A percentile compares a stretch with the other conserved stretches of the same genome.
phyloP scores from a whole-genome alignment of 1,140 invertebrate genomes.

The Drosophila repletoides region DNA sequence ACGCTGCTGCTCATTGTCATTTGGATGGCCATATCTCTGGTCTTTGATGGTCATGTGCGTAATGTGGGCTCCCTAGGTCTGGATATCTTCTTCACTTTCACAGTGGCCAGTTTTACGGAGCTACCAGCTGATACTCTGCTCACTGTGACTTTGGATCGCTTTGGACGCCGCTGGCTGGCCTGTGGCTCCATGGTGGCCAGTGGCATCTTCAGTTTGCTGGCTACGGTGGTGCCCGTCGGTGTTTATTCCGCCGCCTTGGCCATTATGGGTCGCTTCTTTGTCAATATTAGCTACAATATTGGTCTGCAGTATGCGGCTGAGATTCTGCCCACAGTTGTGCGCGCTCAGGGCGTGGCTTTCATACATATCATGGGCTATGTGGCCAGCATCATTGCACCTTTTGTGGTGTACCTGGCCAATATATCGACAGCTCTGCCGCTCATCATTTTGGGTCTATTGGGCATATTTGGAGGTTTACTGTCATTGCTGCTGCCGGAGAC shows the following conservation, averaged over 20 bases:
- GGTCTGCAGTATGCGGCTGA: conserved; percentile 94
- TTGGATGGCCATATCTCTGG: conserved; percentile 93
- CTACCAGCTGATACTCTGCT: conserved; percentile 91
- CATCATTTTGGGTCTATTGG: conserved; percentile 89
- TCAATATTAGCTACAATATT: conserved; percentile 95
- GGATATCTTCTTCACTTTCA: conserved; percentile 92
- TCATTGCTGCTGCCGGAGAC: conserved; percentile 92
- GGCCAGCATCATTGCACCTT: conserved; percentile 91
- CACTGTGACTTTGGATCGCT: conserved; percentile 90
- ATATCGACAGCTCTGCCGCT: conserved; percentile 88
- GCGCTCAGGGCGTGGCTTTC: conserved; percentile 92
- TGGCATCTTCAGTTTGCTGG: conserved; percentile 91
- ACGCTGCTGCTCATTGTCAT: conserved; percentile 90
- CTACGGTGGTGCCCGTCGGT: conserved; percentile 87
- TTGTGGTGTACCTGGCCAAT: conserved; percentile 90
- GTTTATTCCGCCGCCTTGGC: conserved; percentile 88
- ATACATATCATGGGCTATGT: conserved; percentile 94
- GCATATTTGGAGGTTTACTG: conserved; percentile 88
- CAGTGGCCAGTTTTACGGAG: conserved; percentile 89
- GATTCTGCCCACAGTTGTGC: conserved; percentile 91
- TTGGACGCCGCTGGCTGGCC: conserved; percentile 92
- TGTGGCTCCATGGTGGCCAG: conserved; percentile 91
- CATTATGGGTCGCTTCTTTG: conserved; percentile 91
- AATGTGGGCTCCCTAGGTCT: conserved; percentile 91
- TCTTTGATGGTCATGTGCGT: conserved; percentile 93